Percentiles rank a stretch among this genome's conserved stretches.
Evolutionary conservation across 2,113 vertebrate species (phyloP).

Genomic region (Oostethus manadensis): DNA sequence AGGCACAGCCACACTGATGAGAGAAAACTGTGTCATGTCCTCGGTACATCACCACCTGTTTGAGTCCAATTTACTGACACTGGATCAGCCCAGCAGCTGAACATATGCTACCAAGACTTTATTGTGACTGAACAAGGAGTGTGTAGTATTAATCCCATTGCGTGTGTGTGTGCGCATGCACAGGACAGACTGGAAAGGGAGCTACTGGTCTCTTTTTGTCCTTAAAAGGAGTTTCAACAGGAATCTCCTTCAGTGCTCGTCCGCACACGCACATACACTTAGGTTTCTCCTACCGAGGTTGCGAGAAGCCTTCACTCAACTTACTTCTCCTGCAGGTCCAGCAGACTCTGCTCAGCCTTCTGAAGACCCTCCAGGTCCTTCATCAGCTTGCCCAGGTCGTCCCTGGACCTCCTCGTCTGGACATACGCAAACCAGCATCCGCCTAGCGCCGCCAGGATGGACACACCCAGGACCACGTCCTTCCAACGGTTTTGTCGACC

Average conservation of each 20-base stretch:
- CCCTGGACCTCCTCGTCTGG: slow-evolving; percentile 86
- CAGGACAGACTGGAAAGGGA: slow-evolving; percentile 2
- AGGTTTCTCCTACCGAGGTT: background rate
- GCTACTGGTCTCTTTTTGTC: slow-evolving; percentile 27
- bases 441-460: slow-evolving; percentile 82
- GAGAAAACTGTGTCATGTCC: slow-evolving; percentile 19
- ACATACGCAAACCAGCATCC: slow-evolving; percentile 94
- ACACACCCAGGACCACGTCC: slow-evolving; percentile 86
- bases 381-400: slow-evolving; percentile 90
- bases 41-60: slow-evolving; percentile 8
- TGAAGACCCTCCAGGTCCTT: slow-evolving; percentile 92
- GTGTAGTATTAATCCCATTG: background rate
- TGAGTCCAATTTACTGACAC: slow-evolving; percentile 13
- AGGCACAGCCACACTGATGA: slow-evolving; percentile 8
- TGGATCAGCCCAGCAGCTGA: background rate
- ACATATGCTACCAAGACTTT: background rate
- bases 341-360: slow-evolving; percentile 85
- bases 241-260: slow-evolving; percentile 3
- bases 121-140: background rate
- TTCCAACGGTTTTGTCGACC: slow-evolving; percentile 80
- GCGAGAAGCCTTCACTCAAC: slow-evolving; percentile 19
- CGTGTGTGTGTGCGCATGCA: background rate
- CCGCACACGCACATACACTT: slow-evolving; percentile 12
- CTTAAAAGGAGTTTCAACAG: slow-evolving; percentile 45
- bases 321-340: slow-evolving; percentile 89